phyloP scores from a whole-genome alignment of 2,888 invertebrate species.

The Chaetoderma sp. region DNA sequence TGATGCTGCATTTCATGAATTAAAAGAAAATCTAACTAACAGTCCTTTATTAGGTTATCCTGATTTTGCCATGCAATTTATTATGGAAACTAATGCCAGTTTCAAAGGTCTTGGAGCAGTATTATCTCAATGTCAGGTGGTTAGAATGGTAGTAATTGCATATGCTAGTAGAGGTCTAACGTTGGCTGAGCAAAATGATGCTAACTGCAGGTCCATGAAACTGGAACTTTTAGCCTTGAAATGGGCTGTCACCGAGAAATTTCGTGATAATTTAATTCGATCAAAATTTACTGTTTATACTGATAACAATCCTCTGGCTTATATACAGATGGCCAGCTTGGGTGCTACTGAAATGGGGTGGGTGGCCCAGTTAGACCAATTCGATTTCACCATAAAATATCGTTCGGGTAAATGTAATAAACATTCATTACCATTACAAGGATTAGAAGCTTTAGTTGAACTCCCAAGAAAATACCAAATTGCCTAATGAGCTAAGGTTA shows the following conservation, averaged over 20 bases:
- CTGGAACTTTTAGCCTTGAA: constrained; percentile 34
- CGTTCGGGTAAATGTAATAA: too few species aligned
- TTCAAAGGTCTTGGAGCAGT: constrained; percentile 25
- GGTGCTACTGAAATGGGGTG: constrained; percentile 29
- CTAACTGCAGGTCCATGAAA: constrained; percentile 31
- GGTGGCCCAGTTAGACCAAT: too few species aligned
- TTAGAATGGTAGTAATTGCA: constrained; percentile 23
- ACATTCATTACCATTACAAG: too few species aligned
- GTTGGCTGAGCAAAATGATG: constrained; percentile 17
- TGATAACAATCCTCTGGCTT: constrained; percentile 24
- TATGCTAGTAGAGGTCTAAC: constrained; percentile 27
- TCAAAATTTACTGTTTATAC: constrained; percentile 24
- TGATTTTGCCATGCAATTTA: constrained; percentile 16
- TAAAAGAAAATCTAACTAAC: constrained; percentile 7
- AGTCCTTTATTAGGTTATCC: constrained; percentile 32
- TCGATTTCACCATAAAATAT: too few species aligned
- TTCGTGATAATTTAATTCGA: constrained; percentile 23
- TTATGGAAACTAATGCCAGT: constrained; percentile 22
- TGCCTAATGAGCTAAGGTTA: too few species aligned
- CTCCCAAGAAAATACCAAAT: too few species aligned
- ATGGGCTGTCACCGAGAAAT: constrained; percentile 37
- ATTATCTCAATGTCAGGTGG: constrained; percentile 19
- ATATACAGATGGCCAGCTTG: constrained; percentile 17
- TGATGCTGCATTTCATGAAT: constrained; percentile 9
- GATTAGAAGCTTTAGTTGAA: too few species aligned